phyloP scores from a whole-genome alignment of 1,140 invertebrate genomes.

The Drosophila baimaii region DNA sequence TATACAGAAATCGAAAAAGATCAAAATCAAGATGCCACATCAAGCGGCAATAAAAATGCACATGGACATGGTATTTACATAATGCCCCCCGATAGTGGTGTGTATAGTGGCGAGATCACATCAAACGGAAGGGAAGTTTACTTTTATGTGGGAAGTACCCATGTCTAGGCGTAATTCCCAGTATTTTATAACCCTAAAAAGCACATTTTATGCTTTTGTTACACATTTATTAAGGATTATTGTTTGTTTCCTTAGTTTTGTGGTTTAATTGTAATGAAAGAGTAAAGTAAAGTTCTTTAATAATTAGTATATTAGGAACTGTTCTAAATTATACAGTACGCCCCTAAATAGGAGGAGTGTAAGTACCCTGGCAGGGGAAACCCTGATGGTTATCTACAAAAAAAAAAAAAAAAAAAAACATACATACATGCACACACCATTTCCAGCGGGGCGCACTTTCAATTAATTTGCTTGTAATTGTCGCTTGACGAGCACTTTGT shows the following conservation, averaged over 20 bases:
- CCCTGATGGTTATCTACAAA: constrained; percentile 14
- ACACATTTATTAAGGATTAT: background rate
- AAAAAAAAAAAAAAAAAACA: background rate
- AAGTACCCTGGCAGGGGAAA: background rate
- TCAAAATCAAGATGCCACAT: constrained; percentile 8
- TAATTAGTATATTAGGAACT: background rate
- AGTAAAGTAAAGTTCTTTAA: background rate
- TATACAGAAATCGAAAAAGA: constrained; percentile 39
- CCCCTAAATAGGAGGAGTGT: no score
- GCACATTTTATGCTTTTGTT: background rate
- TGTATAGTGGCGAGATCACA: constrained; percentile 4
- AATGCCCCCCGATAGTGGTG: no score
- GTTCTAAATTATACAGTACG: background rate
- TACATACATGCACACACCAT: background rate
- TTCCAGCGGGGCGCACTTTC: constrained; percentile 46
- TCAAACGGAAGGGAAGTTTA: constrained; percentile 14
- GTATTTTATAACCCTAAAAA: background rate
- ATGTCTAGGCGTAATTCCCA: background rate
- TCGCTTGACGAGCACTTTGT: constrained; percentile 78
- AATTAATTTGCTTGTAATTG: constrained; percentile 81
- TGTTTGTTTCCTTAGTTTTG: background rate
- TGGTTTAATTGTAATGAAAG: background rate
- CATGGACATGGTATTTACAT: constrained; percentile 15
- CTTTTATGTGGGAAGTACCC: constrained; percentile 6
- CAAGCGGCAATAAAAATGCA: constrained; percentile 11